Evolutionary conservation across 2,888 invertebrate species (phyloP), one percentile per base, ranked within the genome.

Genomic region (Matsumyia berberina): DNA sequence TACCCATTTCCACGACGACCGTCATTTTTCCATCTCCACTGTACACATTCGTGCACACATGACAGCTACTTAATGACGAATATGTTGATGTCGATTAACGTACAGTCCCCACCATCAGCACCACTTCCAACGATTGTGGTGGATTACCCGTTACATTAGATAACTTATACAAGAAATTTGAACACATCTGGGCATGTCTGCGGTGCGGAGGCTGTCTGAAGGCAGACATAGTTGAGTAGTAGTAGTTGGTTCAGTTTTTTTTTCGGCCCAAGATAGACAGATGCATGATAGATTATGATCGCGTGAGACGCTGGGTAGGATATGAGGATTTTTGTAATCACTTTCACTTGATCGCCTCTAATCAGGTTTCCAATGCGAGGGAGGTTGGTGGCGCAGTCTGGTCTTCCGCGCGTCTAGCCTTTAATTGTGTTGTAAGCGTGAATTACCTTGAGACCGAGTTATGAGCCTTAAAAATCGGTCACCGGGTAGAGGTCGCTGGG

Each of bases 61-160:
- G 74, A 37, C 74, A 74, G 64, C 37, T 55, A 29, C 17, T 49
- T 24, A 57, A 74, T 66, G 74, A 66, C 66, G 55, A 57, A 74
- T 73, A 73, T 42, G 35, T 62, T 73, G 42, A 62, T 73, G 73
- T 44, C 73, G 73, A 73, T 74, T 74, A 74, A 37, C 46, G 55
- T 37, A 35, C 35, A 33, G 9, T 24, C 19, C 11, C 11, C 31
- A n/a, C 37, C 37, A 37, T 8, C 33, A 31, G n/a, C 49, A 37
- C 19, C 35, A 29, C 37, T 29, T 31, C 53, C 55, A 53, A n/a
- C n/a, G n/a, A n/a, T n/a, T 24, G 24, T 12, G 49, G 12, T 24
- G 55, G 33, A 58, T 31, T 66, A 64, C 55, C 64, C 60, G 42
- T 72, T 62, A 42, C 31, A 49, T 74, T 74, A 55, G 64, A 64